Conservation (phyloP, 2,797 vertebrate species). For the Lepilemur ruficaudatus region DNA sequence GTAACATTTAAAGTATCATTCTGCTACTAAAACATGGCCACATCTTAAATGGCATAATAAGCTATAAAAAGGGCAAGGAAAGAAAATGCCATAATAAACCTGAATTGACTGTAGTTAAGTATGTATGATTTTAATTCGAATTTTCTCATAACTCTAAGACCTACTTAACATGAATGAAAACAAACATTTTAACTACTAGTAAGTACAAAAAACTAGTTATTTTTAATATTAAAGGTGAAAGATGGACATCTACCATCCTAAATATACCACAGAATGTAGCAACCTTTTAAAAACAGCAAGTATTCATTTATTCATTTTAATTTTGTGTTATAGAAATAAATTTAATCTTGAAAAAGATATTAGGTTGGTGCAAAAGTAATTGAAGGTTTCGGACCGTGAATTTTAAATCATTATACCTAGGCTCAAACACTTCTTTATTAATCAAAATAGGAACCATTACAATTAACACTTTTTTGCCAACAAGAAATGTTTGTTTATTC, state of each 20-base stretch:
- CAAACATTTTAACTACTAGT: not conserved
- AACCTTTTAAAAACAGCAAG: not conserved
- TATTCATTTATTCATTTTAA: not conserved
- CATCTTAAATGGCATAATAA: constrained; percentile 27
- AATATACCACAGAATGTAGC: not conserved
- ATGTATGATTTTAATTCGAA: constrained; percentile 22
- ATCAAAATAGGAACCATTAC: too few relatives aligned
- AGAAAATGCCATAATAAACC: not conserved
- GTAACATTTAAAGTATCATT: constrained; percentile 10
- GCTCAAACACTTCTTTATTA: too few relatives aligned
- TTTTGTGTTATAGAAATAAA: constrained; percentile 34
- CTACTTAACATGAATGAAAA: constrained; percentile 6
- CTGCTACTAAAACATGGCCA: constrained; percentile 24
- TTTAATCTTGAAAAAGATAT: constrained; percentile 15
- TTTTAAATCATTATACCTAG: too few relatives aligned
- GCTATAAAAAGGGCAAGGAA: not conserved
- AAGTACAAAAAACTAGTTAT: not conserved
- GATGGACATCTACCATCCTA: not conserved
- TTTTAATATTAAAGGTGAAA: constrained; percentile 17
- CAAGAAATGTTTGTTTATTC: too few relatives aligned
- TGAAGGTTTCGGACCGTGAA: too few relatives aligned
- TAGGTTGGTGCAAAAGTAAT: too few relatives aligned
- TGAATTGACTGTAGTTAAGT: not conserved
- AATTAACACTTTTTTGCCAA: too few relatives aligned
- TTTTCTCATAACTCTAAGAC: not conserved